Evolutionary conservation across 2,113 vertebrate genomes (phyloP).

Genomic region (Dolichotis patagonum): DNA sequence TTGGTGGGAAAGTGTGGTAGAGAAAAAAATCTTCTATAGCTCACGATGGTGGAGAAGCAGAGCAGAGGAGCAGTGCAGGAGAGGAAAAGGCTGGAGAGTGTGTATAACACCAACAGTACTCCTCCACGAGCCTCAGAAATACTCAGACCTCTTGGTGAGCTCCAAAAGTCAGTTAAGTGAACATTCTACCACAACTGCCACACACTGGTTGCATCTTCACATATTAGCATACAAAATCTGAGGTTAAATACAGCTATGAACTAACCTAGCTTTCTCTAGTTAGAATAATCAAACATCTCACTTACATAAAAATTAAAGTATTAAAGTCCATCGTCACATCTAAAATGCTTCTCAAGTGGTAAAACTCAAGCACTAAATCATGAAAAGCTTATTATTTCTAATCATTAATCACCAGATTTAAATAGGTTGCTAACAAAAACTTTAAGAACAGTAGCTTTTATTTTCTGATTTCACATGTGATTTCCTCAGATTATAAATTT

Average conservation of each 20-base stretch:
- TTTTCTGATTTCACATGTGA: background rate
- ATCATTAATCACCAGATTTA: background rate
- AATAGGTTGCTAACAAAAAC: constrained; percentile 3
- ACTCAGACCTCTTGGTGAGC: background rate
- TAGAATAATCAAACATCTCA: background rate
- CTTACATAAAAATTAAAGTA: background rate
- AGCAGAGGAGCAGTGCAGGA: background rate
- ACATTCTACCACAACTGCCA: background rate
- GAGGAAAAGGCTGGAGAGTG: background rate
- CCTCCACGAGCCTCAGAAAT: background rate
- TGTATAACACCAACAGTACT: background rate
- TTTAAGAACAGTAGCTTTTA: background rate
- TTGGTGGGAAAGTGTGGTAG: too few species aligned
- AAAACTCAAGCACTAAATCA: constrained; percentile 24
- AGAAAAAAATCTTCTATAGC: background rate
- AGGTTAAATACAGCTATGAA: constrained; percentile 19
- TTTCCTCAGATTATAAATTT: background rate
- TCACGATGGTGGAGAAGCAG: background rate
- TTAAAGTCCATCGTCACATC: background rate
- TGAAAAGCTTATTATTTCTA: constrained; percentile 4
- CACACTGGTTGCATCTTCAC: background rate
- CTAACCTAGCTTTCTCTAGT: background rate
- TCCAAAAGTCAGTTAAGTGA: background rate
- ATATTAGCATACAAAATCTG: background rate
- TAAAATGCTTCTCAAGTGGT: background rate